Base-by-base conservation (phyloP, 1,140 invertebrate species). In the Diuraphis noxia region DNA sequence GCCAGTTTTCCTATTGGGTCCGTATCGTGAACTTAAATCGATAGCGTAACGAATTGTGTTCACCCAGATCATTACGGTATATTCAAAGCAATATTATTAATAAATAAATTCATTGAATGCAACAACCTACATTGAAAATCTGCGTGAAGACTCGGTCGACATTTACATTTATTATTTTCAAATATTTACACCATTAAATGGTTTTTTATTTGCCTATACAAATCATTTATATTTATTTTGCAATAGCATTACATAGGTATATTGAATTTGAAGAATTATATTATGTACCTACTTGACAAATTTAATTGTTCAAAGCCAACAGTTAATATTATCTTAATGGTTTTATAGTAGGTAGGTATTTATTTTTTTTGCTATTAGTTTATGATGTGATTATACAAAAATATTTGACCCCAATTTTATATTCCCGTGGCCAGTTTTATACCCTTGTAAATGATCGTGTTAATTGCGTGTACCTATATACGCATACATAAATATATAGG, bases 1-100 rank as follows among this genome's bases (percentile, higher is more conserved):
- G 79, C 79, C 79, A 81, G 79, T 81, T 40, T 81, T 81, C 2
- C 38, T 81, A 81, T 81, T 81, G 79, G 25, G 38, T 81, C 40
- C 38, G 36, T 23, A 72, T n/a, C 30, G 3, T 23, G 23, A 81
- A 81, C 23, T 40, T 81, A 40, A 40, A 38, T 38, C 23, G 38
- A 40, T 81, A 72, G 56, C 13, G 34, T 72, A n/a, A 72, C 56
- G 13, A 72, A 72, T 72, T 72, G 36, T 38, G 9, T 38, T 81
- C 36, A 81, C 79, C 79, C 3, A 25, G 36, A 81, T 40, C 38
- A 23, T 40, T 81, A 10, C 25, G 36, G 30, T n/a, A 13, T 56
- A n/a, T 72, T n/a, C 56, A 72, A 72, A 72, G 56, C 13, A 40
- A 81, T 81, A 19, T 38, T 81, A 40, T 40, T 40, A 38, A 25